Percentiles rank a stretch among this genome's conserved stretches.
Conservation (phyloP, 2,113 vertebrate species). For the Eptatretus burgeri region DNA sequence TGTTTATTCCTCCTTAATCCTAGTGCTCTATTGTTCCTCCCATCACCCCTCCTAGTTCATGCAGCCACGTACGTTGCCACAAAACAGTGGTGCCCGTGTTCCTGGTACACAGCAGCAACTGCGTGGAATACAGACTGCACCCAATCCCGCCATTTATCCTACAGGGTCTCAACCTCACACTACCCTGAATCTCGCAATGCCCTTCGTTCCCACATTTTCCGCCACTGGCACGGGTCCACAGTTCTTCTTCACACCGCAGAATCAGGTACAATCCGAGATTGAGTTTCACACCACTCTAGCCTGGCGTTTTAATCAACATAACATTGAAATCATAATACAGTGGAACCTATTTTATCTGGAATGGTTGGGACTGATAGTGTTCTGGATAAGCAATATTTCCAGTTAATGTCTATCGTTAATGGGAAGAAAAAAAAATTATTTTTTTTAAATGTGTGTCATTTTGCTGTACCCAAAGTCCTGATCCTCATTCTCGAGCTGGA, state of each 20-base stretch:
- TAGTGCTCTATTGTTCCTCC: background rate
- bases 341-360: too few relatives aligned
- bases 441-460: too few relatives aligned
- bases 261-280: background rate
- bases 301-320: too few relatives aligned
- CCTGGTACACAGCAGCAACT: constrained; percentile 5
- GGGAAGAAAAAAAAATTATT: too few relatives aligned
- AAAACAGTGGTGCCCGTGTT: background rate
- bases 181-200: background rate
- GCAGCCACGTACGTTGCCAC: constrained; percentile 6
- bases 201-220: background rate
- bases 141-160: background rate
- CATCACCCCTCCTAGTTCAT: background rate
- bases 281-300: too few relatives aligned
- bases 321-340: too few relatives aligned
- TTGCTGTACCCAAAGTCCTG: too few relatives aligned
- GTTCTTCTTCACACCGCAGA: constrained; percentile 2
- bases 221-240: constrained; percentile 3
- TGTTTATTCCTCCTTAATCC: too few relatives aligned
- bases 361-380: too few relatives aligned
- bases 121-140: background rate
- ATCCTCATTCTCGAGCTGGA: too few relatives aligned
- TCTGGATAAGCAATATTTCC: too few relatives aligned
- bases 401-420: too few relatives aligned
- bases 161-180: constrained; percentile 1